Evolutionary conservation across 92 coral and sea anemone genomes (phyloP), one percentile per base, ranked within the genome.

Genomic region (Porites rus): DNA sequence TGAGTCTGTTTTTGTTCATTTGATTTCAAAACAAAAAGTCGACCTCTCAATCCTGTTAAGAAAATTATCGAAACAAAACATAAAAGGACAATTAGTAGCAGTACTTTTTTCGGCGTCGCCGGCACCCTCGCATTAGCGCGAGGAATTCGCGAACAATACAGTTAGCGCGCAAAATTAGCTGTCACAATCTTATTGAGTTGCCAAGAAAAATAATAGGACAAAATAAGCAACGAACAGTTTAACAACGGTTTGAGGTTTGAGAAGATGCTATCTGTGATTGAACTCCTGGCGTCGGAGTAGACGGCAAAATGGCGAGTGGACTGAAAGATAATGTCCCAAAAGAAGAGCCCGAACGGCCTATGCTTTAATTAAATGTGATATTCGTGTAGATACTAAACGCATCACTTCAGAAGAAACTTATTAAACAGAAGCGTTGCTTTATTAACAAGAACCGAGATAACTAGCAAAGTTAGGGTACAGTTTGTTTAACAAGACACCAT

Each of bases 71-170:
- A 38, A 78, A 78, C 58, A n/a, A 13, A 78, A 77, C 31, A 62
- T 61, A 77, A 58, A 63, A 62, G 1, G n/a, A 7, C 56, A 60
- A 61, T 76, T 59, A 25, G 28, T 4, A 31, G 16, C n/a, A 7
- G 58, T 72, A 78, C 71, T 62, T 78, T 38, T 38, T 78, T 63
- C 60, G 82, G 72, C 82, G 82, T 64, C 82, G 16, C 11, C 54
- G 31, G 28, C 46, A 38, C 70, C 46, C 19, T 54, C 70, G 43
- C 11, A 56, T 46, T 65, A n/a, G 19, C 11, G 43, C 72, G 53
- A 76, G 67, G 54, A 76, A 76, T 58, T 56, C 52, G 24, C 21
- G 66, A 54, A 76, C 68, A 76, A 76, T 24, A 60, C 19, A 12
- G 65, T 17, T 9, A 52, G 12, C 28, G 43, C 38, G 82, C 71